phyloP scores from a whole-genome alignment of 2,888 invertebrate genomes.

The Megastigmus dorsalis region DNA sequence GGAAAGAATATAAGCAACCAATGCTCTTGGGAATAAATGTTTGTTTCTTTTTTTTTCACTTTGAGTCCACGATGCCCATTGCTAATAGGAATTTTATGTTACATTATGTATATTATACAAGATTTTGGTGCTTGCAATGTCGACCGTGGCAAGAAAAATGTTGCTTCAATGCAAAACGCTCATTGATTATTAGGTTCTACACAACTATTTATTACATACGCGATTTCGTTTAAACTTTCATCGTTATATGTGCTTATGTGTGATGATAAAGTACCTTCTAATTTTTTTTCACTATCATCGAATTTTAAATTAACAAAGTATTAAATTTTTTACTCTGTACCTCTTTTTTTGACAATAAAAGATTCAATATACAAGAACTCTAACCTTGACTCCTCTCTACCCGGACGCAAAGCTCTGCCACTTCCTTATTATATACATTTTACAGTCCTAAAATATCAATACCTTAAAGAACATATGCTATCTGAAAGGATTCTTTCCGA shows the following conservation, averaged over 20 bases:
- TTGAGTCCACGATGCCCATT: slow-evolving; percentile 12
- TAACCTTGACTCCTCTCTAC: too few relatives aligned
- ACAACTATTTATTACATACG: background rate
- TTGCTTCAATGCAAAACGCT: background rate
- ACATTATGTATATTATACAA: slow-evolving; percentile 45
- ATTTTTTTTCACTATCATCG: background rate
- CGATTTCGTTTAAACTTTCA: slow-evolving; percentile 2
- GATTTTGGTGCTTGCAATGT: slow-evolving; percentile 43
- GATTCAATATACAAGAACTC: too few relatives aligned
- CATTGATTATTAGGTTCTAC: background rate
- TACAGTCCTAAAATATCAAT: too few relatives aligned
- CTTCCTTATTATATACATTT: too few relatives aligned
- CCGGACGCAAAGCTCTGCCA: too few relatives aligned
- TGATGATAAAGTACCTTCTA: slow-evolving; percentile 3
- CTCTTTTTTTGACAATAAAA: too few relatives aligned
- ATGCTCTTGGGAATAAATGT: slow-evolving; percentile 23
- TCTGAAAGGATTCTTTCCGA: too few relatives aligned
- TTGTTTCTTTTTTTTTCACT: background rate
- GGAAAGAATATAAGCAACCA: slow-evolving; percentile 23
- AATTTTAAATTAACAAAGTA: too few relatives aligned
- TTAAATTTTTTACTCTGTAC: too few relatives aligned
- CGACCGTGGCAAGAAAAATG: slow-evolving; percentile 34
- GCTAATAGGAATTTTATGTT: slow-evolving; percentile 33
- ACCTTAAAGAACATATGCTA: too few relatives aligned
- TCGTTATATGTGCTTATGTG: slow-evolving; percentile 1